These are phyloP conservation scores for Pissodes strobi DNA, from an alignment of 1,140 invertebrate genomes.

Conservation along the genomic window DNA sequence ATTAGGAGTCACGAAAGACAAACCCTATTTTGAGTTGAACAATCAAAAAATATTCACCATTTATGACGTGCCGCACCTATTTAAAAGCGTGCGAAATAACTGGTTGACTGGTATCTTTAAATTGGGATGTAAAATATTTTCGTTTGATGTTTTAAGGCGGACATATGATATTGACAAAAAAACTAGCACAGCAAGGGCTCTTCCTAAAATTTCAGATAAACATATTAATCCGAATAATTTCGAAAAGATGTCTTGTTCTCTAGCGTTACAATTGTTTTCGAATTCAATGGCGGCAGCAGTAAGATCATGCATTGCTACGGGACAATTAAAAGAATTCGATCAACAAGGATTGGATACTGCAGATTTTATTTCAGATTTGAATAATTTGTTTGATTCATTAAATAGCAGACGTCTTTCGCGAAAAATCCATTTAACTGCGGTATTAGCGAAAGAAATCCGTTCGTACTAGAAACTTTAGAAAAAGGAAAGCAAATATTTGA, in stretches of 20 bases:
- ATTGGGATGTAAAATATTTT: slow-evolving; percentile 10
- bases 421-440: slow-evolving; percentile 22
- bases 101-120: too few species aligned
- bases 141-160: not conserved
- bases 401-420: slow-evolving; percentile 22
- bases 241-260: slow-evolving; percentile 10
- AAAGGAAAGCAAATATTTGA: not conserved
- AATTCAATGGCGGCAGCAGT: not conserved
- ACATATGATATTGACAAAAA: not conserved
- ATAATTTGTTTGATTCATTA: not conserved
- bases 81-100: too few species aligned
- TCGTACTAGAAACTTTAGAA: slow-evolving; percentile 2
- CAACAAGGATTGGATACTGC: not conserved
- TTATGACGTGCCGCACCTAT: too few species aligned
- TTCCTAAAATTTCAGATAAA: not conserved
- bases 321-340: not conserved
- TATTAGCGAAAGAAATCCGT: not conserved
- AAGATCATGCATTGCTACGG: not conserved
- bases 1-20: too few species aligned
- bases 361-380: not conserved
- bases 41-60: too few species aligned
- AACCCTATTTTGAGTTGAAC: too few species aligned
- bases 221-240: slow-evolving; percentile 1
- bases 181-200: not conserved
- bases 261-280: not conserved